Base-by-base conservation (phyloP, 2,113 vertebrate genomes). In the Xenopus laevis region DNA sequence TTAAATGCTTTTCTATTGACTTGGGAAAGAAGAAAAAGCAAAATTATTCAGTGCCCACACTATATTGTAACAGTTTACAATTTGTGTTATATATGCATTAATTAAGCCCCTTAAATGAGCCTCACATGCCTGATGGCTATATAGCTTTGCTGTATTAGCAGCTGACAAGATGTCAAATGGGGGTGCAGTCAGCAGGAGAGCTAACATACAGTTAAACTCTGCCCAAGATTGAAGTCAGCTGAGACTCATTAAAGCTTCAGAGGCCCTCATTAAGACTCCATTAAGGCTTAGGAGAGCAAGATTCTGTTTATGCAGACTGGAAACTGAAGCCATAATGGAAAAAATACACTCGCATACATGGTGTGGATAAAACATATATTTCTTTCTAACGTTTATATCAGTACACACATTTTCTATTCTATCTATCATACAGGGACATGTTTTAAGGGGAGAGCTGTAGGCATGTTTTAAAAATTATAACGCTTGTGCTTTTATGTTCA, bases 201-300 rank as follows among this genome's bases (percentile, higher is more conserved):
- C 65, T 63, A 68, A 68, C 65, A 68, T 75, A 75, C 61, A 75
- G 73, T 75, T 75, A 75, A 75, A 75, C 73, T 75, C 66, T 75
- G 73, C 73, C 65, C 65, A 69, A 68, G 73, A 75, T 75, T 69
- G 65, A 69, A 75, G 57, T 75, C 73, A 75, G 65, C 73, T 75
- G 73, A 75, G 66, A 23, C 65, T 75, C 73, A 75, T 75, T 75
- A 75, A 75, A 68, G 73, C 73, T 68, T 75, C 73, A 62, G 65
- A 68, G 73, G 72, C 58, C 65, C 73, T 75, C 73, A 75, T 75
- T 75, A 75, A 75, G 73, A 68, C 65, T 75, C 73, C 73, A 75
- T 75, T 75, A 75, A 75, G 73, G 73, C 73, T 75, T 75, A 60
- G 62, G 57, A 68, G 65, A 62, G 58, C 73, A 68, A 75, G 73